phyloP scores from a whole-genome alignment of 2,797 vertebrate genomes.

The Sebastes taczanowskii region DNA sequence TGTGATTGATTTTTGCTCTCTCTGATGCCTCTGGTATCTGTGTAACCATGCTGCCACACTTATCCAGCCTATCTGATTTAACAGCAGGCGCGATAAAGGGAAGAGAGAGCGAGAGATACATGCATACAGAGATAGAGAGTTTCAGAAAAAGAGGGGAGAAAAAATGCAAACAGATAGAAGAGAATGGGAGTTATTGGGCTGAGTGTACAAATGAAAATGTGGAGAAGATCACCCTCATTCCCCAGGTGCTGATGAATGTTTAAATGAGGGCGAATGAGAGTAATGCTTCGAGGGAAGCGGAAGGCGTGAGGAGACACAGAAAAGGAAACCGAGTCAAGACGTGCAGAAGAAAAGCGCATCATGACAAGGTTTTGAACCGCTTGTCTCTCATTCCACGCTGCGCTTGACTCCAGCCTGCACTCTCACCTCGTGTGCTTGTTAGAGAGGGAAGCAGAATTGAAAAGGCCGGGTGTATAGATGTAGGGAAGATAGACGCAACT shows the following conservation, averaged over 20 bases:
- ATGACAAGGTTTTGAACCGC: conserved; percentile 74
- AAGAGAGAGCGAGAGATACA: conserved; percentile 17
- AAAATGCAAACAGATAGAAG: conserved; percentile 31
- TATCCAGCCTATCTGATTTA: conserved; percentile 67
- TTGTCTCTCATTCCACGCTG: conserved; percentile 57
- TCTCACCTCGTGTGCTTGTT: conserved; percentile 70
- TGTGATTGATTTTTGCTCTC: conserved; percentile 74
- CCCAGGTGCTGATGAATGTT: conserved; percentile 43
- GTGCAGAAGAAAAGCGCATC: conserved; percentile 37
- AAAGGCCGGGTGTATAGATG: conserved; percentile 32
- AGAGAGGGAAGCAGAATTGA: conserved; percentile 53
- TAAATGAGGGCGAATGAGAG: conserved; percentile 21
- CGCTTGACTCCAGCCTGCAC: conserved; percentile 73
- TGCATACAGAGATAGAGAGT: conserved; percentile 13
- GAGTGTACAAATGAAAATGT: conserved; percentile 25
- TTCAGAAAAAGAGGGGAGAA: conserved; percentile 6
- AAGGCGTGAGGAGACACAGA: conserved; percentile 16
- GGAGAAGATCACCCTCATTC: conserved; percentile 9
- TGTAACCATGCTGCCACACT: conserved; percentile 61
- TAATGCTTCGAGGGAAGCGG: conserved; percentile 20
- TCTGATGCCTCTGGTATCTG: conserved; percentile 65
- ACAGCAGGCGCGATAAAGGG: conserved; percentile 25
- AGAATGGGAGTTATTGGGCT: conserved; percentile 26
- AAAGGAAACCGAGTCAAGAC: conserved; percentile 34
- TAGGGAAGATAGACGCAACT: background rate